Evolutionary conservation across 2,113 vertebrate species (phyloP), one percentile per base, ranked within the genome.

Genomic region (Corydoras sp.): DNA sequence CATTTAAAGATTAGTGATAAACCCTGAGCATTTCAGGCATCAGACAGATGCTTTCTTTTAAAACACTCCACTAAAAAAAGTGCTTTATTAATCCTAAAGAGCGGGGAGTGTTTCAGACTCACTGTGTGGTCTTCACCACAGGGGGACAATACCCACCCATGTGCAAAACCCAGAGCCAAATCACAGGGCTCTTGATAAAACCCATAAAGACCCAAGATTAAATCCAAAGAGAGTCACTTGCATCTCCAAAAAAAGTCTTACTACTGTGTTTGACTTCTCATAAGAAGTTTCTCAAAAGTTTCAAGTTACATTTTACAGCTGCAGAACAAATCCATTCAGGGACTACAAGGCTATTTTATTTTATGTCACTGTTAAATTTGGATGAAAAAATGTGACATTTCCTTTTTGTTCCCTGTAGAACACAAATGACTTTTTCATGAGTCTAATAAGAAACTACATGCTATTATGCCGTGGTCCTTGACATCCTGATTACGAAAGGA

Each of bases 371-470:
- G n/a, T 74, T 71, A 72, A 72, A 62, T 73, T 59, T 58, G 58
- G 48, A 2, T 56, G 31, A 78, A 63, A 54, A 67, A 76, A 58
- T 69, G 13, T 71, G 54, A 43, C 24, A 64, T 54, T 67, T 56
- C 73, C 73, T 68, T 51, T 6, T 50, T 18, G 69, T 71, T 65
- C 74, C 68, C 69, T 53, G 51, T 53, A 43, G 50, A 72, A 69
- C 70, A 15, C 73, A 78, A 79, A 80, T 81, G 71, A 51, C 73
- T 79, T 81, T 78, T 82, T 81, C 76, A 72, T 72, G 69, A 79
- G 72, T 68, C 69, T 82, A 81, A 80, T 80, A 80, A 74, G 79
- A 81, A 84, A 84, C 78, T 79, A 81, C 55, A 63, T 74, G 76
- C 71, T 75, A 80, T 84, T 82, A 81, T 79, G 75, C 77, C 69